These are phyloP conservation scores for Chelon auratus DNA, from an alignment of 2,797 vertebrate species.

Conservation along the genomic window DNA sequence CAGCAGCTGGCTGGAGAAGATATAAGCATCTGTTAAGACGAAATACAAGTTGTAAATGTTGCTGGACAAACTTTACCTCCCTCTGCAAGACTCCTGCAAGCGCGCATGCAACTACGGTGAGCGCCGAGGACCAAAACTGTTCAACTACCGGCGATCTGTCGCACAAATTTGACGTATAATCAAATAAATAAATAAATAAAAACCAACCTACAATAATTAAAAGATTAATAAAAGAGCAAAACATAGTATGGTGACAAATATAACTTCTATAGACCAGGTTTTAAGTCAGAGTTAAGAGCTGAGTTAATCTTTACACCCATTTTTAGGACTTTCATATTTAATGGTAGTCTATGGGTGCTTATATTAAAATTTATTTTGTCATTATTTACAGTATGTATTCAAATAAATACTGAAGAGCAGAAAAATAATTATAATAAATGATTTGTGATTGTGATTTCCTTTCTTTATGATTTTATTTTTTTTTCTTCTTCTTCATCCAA, in stretches of 20 bases:
- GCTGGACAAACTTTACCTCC: conserved; percentile 60
- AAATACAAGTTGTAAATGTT: background rate
- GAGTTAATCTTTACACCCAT: background rate
- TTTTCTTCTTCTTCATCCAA: background rate
- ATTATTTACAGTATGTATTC: too few relatives aligned
- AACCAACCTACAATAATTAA: too few relatives aligned
- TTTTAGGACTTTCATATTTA: background rate
- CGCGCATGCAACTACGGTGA: conserved; percentile 49
- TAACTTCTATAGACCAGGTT: background rate
- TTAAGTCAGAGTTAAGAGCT: background rate
- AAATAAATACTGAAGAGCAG: too few relatives aligned
- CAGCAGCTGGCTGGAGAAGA: rapidly evolving
- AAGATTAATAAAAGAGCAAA: background rate
- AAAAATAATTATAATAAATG: too few relatives aligned
- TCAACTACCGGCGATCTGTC: rapidly evolving
- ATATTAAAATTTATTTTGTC: too few relatives aligned
- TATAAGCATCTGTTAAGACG: rapidly evolving
- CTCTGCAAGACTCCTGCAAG: background rate
- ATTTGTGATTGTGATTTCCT: too few relatives aligned
- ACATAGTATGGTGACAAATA: background rate
- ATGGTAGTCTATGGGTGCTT: too few relatives aligned
- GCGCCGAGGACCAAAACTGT: conserved; percentile 36
- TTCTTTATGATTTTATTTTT: background rate
- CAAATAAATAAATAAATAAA: rapidly evolving
- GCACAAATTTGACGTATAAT: too few relatives aligned